phyloP scores from a whole-genome alignment of 2,888 invertebrate species.

The Coremacera marginata region DNA sequence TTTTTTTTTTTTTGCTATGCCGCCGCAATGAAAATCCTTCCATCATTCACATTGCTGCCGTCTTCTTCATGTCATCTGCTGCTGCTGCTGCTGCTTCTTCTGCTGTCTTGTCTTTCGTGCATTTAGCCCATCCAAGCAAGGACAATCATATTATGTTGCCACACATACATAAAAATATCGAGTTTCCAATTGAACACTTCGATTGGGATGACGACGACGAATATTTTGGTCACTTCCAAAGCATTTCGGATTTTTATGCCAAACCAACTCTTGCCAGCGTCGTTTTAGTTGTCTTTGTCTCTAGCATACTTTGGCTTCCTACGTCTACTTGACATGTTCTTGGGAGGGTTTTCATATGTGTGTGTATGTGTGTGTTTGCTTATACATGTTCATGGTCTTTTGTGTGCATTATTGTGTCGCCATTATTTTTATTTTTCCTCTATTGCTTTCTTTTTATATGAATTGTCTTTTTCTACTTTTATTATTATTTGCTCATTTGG shows the following conservation, averaged over 20 bases:
- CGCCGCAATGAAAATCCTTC: neutral
- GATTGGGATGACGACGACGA: conserved; percentile 5
- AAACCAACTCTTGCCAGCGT: neutral
- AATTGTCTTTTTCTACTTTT: neutral
- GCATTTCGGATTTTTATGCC: neutral
- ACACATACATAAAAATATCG: conserved; percentile 32
- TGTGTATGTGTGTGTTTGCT: neutral
- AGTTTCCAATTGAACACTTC: conserved; percentile 47
- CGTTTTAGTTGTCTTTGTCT: no score
- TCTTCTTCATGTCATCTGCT: no score
- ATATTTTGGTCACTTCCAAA: conserved; percentile 7
- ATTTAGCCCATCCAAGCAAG: neutral
- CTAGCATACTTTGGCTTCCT: neutral
- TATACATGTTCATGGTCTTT: neutral
- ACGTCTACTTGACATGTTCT: neutral
- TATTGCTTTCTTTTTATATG: neutral
- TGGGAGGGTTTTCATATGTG: neutral
- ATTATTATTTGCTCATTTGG: neutral
- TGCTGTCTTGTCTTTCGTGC: conserved; percentile 31
- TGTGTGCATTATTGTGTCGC: conserved; percentile 16
- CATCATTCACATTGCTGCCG: neutral
- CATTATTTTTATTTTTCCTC: neutral
- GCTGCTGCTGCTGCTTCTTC: neutral
- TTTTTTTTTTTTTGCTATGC: neutral
- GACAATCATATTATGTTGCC: conserved; percentile 23